phyloP scores from a whole-genome alignment of 2,113 vertebrate genomes.

The Sebastes schlegelii region DNA sequence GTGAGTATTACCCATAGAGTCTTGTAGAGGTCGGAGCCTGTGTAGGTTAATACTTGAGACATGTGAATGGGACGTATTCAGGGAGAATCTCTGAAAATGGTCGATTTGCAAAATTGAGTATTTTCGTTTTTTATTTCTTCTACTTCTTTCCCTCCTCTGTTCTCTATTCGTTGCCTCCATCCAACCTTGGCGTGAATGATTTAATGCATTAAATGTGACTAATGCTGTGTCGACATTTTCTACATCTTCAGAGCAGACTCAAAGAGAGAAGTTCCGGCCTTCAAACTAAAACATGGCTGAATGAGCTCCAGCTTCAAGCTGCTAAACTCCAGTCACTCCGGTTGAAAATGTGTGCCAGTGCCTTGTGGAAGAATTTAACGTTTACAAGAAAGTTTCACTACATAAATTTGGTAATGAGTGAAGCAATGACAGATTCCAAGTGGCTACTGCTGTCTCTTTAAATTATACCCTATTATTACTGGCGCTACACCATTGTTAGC shows the following conservation, averaged over 20 bases:
- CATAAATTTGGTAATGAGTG: conserved; percentile 13
- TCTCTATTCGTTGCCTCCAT: conserved; percentile 26
- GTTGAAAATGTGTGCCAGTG: not conserved
- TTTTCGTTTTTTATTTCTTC: conserved; percentile 5
- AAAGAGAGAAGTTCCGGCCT: conserved; percentile 12
- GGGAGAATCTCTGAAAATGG: not conserved
- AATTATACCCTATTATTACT: conserved; percentile 3
- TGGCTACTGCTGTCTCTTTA: not conserved
- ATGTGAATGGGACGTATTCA: not conserved
- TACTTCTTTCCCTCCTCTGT: conserved; percentile 3
- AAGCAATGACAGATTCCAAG: not conserved
- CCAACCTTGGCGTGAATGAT: conserved; percentile 44
- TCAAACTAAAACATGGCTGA: conserved; percentile 10
- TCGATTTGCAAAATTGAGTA: not conserved
- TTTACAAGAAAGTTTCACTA: conserved; percentile 17
- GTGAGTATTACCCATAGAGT: too few species aligned
- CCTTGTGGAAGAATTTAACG: conserved; percentile 12
- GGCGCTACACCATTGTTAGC: not conserved
- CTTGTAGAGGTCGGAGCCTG: too few species aligned
- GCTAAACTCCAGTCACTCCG: not conserved
- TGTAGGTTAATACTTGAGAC: not conserved
- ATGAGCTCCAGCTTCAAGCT: not conserved
- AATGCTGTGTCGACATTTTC: conserved; percentile 45
- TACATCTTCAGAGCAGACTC: conserved; percentile 2
- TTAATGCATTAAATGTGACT: conserved; percentile 72